These are phyloP conservation scores for Phytoseiulus persimilis DNA, from an alignment of 2,888 invertebrate genomes.

Conservation along the genomic window DNA sequence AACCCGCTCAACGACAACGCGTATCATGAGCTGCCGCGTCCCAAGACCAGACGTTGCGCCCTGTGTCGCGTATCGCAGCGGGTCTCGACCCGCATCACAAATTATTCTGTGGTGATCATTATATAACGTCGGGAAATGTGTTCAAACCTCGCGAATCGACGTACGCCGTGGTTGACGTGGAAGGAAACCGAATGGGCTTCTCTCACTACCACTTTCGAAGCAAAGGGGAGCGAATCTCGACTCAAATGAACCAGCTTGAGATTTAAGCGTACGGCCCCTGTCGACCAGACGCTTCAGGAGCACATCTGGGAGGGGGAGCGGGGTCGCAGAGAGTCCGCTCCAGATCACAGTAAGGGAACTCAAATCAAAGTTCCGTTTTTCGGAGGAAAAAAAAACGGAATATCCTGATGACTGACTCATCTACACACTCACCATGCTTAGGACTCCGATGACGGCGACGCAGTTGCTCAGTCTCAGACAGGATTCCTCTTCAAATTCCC, in stretches of 20 bases:
- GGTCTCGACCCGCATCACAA: not conserved
- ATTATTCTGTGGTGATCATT: not conserved
- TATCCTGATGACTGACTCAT: no score
- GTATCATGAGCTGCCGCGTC: not conserved
- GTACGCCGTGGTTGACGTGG: not conserved
- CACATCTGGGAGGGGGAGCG: no score
- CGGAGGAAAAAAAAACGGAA: no score
- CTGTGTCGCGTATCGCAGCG: not conserved
- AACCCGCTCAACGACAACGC: not conserved
- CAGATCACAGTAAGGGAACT: no score
- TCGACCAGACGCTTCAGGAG: no score
- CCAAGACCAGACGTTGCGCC: not conserved
- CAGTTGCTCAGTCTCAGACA: conserved; percentile 37
- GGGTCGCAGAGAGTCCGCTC: no score
- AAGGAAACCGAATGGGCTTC: no score
- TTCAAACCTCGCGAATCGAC: not conserved
- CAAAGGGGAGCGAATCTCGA: no score
- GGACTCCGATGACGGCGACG: conserved; percentile 37
- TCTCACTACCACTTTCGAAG: no score
- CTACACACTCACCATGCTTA: conserved; percentile 10
- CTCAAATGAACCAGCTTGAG: no score
- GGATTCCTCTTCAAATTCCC: conserved; percentile 33
- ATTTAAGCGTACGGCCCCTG: no score
- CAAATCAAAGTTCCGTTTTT: no score
- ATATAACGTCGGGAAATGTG: not conserved